Conservation (phyloP, 2,888 invertebrate genomes). For the Plutella xylostella region DNA sequence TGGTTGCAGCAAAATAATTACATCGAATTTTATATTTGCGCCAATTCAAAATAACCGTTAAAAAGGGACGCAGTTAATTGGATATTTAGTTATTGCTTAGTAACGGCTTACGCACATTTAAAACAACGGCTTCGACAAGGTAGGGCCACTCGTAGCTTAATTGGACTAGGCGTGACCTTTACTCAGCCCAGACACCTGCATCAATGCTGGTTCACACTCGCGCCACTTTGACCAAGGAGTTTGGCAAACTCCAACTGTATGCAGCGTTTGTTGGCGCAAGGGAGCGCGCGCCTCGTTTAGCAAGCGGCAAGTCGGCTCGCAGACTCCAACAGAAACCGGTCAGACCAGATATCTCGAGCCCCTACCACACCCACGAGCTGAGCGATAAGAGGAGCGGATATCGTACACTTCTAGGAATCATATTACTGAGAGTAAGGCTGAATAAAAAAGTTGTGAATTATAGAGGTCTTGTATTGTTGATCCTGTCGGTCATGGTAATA, state of each 20-base stretch:
- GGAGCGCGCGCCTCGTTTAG: slow-evolving; percentile 46
- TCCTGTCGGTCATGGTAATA: no score
- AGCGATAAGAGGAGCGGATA: slow-evolving; percentile 17
- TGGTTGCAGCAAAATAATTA: no score
- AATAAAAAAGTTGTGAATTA: no score
- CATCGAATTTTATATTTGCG: no score
- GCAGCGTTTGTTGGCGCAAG: slow-evolving; percentile 1
- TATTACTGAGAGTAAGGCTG: no score
- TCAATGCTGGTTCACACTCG: not conserved
- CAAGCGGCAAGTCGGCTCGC: slow-evolving; percentile 52
- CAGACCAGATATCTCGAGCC: slow-evolving; percentile 52
- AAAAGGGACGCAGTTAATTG: no score
- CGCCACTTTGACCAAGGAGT: not conserved
- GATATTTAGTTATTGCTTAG: not conserved
- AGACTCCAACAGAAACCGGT: slow-evolving; percentile 58
- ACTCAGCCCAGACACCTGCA: slow-evolving; percentile 38
- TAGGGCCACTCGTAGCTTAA: no score
- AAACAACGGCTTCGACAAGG: slow-evolving; percentile 23
- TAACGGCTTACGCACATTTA: not conserved
- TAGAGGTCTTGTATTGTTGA: no score
- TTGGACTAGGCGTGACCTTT: slow-evolving; percentile 38
- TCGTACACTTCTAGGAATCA: no score
- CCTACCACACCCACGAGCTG: slow-evolving; percentile 42
- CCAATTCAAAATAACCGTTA: no score
- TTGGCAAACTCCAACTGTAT: not conserved